A percentile compares a stretch with the other conserved stretches of the same genome.
These are phyloP conservation scores for Siniperca knerii DNA, from an alignment of 2,113 vertebrate genomes.

Conservation along the genomic window DNA sequence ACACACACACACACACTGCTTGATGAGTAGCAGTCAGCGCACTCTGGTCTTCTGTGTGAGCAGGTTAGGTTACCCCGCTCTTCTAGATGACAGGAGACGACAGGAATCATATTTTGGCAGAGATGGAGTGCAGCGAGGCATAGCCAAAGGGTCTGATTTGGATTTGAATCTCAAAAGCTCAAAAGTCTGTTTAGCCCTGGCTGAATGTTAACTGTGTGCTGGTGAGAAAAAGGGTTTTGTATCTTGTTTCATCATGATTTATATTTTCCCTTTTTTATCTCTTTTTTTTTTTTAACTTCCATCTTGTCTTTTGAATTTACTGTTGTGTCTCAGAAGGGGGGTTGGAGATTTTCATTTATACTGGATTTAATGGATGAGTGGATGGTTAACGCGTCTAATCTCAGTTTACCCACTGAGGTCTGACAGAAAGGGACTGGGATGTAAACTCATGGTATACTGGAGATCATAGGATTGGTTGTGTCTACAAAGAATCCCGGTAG, in stretches of 20 bases:
- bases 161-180: slow-evolving; percentile 41
- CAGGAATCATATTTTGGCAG: slow-evolving; percentile 46
- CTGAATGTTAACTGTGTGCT: neutral
- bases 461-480: neutral
- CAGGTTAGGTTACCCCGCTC: slow-evolving; percentile 75
- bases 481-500: neutral
- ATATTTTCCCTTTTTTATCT: neutral
- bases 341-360: slow-evolving; percentile 16
- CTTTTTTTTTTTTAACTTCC: too few relatives aligned
- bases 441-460: neutral
- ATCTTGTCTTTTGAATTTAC: too few relatives aligned
- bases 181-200: neutral
- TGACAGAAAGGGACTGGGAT: neutral
- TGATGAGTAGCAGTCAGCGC: slow-evolving; percentile 58
- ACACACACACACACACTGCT: slow-evolving; percentile 5
- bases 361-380: slow-evolving; percentile 38
- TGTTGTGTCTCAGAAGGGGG: neutral
- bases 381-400: slow-evolving; percentile 32
- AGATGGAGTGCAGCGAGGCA: slow-evolving; percentile 12
- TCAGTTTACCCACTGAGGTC: slow-evolving; percentile 3
- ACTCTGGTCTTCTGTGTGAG: slow-evolving; percentile 44
- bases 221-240: neutral
- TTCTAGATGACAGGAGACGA: slow-evolving; percentile 47
- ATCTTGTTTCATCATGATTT: neutral
- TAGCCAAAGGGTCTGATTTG: neutral